phyloP scores from a whole-genome alignment of 2,888 invertebrate genomes.

The Lamproptera curius region DNA sequence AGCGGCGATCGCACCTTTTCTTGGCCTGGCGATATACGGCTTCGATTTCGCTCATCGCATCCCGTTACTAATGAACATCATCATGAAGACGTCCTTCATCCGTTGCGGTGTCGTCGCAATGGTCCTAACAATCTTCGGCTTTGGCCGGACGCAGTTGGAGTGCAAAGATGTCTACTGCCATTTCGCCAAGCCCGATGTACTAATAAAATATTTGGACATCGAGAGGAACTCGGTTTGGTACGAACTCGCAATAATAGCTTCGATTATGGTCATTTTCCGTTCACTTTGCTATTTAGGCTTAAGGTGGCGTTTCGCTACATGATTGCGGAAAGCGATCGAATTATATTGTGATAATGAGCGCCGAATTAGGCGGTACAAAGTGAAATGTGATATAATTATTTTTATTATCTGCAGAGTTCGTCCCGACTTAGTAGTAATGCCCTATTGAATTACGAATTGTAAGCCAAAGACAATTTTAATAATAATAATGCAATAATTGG shows the following conservation, averaged over 20 bases:
- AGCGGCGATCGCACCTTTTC: slow-evolving; percentile 80
- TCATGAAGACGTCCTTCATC: slow-evolving; percentile 83
- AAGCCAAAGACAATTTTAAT: slow-evolving; percentile 9
- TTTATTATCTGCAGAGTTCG: too few species aligned
- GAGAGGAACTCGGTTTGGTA: slow-evolving; percentile 76
- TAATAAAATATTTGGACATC: slow-evolving; percentile 79
- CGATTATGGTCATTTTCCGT: slow-evolving; percentile 76
- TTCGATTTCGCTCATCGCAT: slow-evolving; percentile 83
- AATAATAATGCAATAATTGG: too few species aligned
- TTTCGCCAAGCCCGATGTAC: slow-evolving; percentile 80
- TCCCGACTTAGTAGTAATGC: too few species aligned
- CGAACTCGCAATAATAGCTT: slow-evolving; percentile 73
- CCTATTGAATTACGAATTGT: not conserved
- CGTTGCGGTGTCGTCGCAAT: slow-evolving; percentile 81
- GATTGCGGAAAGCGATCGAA: slow-evolving; percentile 35
- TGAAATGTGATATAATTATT: slow-evolving; percentile 18
- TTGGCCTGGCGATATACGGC: slow-evolving; percentile 83
- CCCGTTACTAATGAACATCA: slow-evolving; percentile 76
- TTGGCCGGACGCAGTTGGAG: slow-evolving; percentile 73
- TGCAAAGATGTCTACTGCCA: slow-evolving; percentile 82
- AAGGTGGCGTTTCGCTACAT: slow-evolving; percentile 72
- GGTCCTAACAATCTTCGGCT: slow-evolving; percentile 81
- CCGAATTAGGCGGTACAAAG: slow-evolving; percentile 16
- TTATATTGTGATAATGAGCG: slow-evolving; percentile 23
- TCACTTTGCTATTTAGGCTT: slow-evolving; percentile 77